Conservation (phyloP, 2,797 vertebrate genomes). For the Presbytis comata region DNA sequence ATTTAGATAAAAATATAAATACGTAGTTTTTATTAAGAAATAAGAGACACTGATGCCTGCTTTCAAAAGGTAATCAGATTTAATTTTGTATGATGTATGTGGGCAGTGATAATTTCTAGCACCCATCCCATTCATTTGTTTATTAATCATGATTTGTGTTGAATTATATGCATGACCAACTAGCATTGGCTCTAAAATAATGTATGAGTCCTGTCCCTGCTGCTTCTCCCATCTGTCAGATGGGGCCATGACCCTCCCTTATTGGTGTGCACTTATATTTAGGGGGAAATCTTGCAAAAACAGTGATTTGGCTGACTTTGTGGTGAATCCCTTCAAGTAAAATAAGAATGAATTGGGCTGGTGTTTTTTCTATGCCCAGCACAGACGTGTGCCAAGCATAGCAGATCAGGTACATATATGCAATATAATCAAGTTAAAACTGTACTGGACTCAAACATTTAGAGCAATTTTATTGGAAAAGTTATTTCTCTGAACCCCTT, state of each 20-base stretch:
- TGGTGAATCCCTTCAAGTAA: neutral
- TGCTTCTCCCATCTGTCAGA: neutral
- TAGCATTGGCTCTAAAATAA: neutral
- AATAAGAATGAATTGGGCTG: accelerated
- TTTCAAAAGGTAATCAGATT: neutral
- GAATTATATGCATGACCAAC: too few species aligned
- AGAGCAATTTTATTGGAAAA: neutral
- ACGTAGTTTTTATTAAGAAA: neutral
- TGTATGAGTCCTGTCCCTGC: too few species aligned
- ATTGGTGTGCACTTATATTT: neutral
- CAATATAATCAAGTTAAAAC: neutral
- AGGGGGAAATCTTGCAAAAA: neutral
- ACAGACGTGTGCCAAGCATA: neutral
- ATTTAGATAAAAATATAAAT: neutral
- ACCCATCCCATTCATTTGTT: neutral
- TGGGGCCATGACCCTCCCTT: neutral
- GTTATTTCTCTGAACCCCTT: neutral
- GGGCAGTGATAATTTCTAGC: neutral
- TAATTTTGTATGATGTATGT: neutral
- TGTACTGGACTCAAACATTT: neutral
- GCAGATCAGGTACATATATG: neutral
- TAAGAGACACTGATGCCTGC: neutral
- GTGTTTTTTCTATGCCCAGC: neutral
- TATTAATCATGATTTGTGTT: neutral
- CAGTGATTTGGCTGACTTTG: neutral